Base-by-base conservation (phyloP, 2,113 vertebrate genomes). In the Prunella himalayana region DNA sequence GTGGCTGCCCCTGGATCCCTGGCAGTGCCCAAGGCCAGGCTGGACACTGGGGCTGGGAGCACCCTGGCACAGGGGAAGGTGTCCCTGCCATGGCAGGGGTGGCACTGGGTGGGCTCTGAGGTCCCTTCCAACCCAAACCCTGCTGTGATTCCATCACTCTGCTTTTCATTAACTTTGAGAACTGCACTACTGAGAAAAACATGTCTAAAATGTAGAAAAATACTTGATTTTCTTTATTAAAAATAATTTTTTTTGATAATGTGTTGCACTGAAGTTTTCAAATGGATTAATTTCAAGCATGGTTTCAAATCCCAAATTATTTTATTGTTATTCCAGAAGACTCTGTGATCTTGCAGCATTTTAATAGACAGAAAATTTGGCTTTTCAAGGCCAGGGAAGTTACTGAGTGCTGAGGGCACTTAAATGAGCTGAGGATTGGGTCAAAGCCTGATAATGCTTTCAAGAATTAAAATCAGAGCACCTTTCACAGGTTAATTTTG, bases 31-130 rank as follows among this genome's bases (percentile, higher is more conserved):
- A 27, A 39, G 68, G 68, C 68, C 68, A 61, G 80, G 47, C 0
- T 71, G 66, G 80, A n/a, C 50, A 31, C 0, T 31, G 57, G 64
- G 35, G 47, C 45, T 77, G 5, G 5, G 75, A 78, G 42, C 61
- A 65, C 15, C 77, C 61, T 54, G 61, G 64, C 4, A 23, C 50
- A 56, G n/a, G 13, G 70, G 50, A 1, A 75, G 60, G 42, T 20
- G 70, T 49, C 70, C 82, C 82, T 66, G 82, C 60, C 57, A 23
- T 18, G 64, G 35, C 51, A 22, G n/a, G 77, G 50, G 12, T 66
- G 78, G 63, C 16, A 3, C 33, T 47, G 57, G 45, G 4, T 6
- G 63, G 3, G 10, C 0, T 73, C 1, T 54, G 0, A 12, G 3
- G 6, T 54, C n/a, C 15, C 12, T 84, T 1, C 33, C 41, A 18